Base-by-base conservation (phyloP, 1,140 invertebrate species). In the Akabosia matsudoensis region DNA sequence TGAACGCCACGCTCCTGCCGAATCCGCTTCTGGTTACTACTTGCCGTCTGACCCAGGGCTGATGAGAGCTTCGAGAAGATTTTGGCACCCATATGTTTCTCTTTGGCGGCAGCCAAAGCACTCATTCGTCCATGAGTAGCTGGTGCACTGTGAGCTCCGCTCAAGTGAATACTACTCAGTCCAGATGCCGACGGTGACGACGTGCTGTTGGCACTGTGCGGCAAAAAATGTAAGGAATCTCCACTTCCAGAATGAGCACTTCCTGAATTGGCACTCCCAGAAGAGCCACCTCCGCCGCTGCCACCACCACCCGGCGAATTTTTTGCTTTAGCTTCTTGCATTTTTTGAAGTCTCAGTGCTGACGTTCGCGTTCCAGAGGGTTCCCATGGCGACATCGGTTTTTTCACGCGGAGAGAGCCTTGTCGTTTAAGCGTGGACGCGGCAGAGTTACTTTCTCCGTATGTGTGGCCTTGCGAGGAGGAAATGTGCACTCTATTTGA, bases 61-160 rank as follows among this genome's bases (percentile, higher is more conserved):
- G 80, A 81, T 24, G 80, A 78, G 4, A 81, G 64, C 37, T 81
- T 81, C 1, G 76, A 71, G 70, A 81, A 81, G 33, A 81, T 72
- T 77, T 80, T 80, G 22, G 72, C 74, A 61, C 72, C 72, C 22
- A 56, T 37, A 51, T 78, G 73, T 56, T 78, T 56, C 75, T 77
- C 73, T n/a, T 74, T 71, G 10, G 64, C 61, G 45, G 61, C 71
- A 18, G 54, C 28, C 45, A 72, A 51, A 76, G 70, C 70, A 73
- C 33, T 56, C 54, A 73, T 76, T 54, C 72, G 31, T 33, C 73
- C 31, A 52, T 24, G 64, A 33, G 52, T n/a, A 30, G 74, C 56
- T 45, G 56, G n/a, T 24, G 73, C 30, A 33, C 54, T 33, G 54
- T 61, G 28, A 4, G 33, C 4, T n/a, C 56, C 67, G 33, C 61